phyloP scores from a whole-genome alignment of 1,140 invertebrate species.

The Drosophila kurseongensis region DNA sequence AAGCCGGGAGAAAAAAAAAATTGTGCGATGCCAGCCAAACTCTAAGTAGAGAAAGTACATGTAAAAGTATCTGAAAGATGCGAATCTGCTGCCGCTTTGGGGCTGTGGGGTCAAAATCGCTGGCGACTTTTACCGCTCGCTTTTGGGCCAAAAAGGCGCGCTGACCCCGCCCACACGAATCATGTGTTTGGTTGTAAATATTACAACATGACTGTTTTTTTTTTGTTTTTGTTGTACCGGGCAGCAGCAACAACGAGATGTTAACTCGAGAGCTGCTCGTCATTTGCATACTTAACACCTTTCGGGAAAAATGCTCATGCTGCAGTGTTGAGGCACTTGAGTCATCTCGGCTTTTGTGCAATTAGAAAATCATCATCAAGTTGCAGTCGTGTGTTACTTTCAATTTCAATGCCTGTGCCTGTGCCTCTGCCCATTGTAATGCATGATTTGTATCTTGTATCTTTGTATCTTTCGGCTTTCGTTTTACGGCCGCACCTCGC shows the following conservation, averaged over 20 bases:
- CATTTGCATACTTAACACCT: constrained; percentile 56
- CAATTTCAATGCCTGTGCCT: constrained; percentile 36
- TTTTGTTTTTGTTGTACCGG: too few relatives aligned
- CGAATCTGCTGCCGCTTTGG: constrained; percentile 43
- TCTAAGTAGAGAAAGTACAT: constrained; percentile 56
- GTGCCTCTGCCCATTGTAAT: constrained; percentile 24
- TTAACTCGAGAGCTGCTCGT: constrained; percentile 43
- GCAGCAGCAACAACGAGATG: constrained; percentile 6
- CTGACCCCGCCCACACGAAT: constrained; percentile 42
- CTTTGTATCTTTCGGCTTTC: constrained; percentile 39
- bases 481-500: constrained; percentile 31
- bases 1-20: constrained; percentile 27
- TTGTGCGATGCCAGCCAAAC: constrained; percentile 46
- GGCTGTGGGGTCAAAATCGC: constrained; percentile 47
- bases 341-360: constrained; percentile 46
- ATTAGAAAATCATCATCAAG: constrained; percentile 56
- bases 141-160: constrained; percentile 28
- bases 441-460: constrained; percentile 49
- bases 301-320: constrained; percentile 27
- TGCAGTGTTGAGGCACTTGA: constrained; percentile 36
- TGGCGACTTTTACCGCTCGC: constrained; percentile 47
- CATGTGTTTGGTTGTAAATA: constrained; percentile 38
- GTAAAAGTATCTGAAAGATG: constrained; percentile 56
- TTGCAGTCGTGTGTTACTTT: constrained; percentile 53
- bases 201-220: constrained; percentile 38